A percentile compares a stretch with the other conserved stretches of the same genome.
Conservation (phyloP, 2,113 vertebrate genomes). For the Catharus bicknelli region DNA sequence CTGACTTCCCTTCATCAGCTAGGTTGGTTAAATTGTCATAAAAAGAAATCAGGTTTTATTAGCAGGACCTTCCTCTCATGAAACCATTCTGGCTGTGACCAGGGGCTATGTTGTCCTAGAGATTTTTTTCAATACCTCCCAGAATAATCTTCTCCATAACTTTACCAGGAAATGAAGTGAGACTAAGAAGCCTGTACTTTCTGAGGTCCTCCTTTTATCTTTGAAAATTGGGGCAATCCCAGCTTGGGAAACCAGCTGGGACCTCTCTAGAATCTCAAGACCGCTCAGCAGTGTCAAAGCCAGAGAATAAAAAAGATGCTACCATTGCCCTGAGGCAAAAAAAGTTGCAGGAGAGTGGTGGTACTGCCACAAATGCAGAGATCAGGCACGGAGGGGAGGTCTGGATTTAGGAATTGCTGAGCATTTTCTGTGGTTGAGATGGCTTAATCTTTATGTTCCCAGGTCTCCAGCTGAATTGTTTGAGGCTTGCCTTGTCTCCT, state of each 20-base stretch:
- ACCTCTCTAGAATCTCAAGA: neutral
- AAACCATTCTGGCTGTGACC: neutral
- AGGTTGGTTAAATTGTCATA: neutral
- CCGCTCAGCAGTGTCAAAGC: neutral
- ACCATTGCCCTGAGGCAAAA: neutral
- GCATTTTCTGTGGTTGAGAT: neutral
- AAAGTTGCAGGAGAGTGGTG: neutral
- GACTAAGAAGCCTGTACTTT: neutral
- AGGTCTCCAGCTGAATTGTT: neutral
- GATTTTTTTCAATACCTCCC: neutral
- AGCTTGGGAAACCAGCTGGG: neutral
- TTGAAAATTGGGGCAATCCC: neutral
- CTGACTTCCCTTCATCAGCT: neutral
- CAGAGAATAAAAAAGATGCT: neutral
- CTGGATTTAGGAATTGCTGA: neutral
- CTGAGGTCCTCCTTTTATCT: rapidly evolving
- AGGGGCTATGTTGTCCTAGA: neutral
- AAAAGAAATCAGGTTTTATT: neutral
- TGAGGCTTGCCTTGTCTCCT: neutral
- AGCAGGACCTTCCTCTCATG: neutral
- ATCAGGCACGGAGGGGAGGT: neutral
- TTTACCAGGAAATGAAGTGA: neutral
- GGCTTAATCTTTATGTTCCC: neutral
- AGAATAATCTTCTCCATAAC: neutral
- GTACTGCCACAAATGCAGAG: neutral